Evolutionary conservation across 2,888 invertebrate species (phyloP), one percentile per base, ranked within the genome.

Genomic region (Metopia argyrocephala): DNA sequence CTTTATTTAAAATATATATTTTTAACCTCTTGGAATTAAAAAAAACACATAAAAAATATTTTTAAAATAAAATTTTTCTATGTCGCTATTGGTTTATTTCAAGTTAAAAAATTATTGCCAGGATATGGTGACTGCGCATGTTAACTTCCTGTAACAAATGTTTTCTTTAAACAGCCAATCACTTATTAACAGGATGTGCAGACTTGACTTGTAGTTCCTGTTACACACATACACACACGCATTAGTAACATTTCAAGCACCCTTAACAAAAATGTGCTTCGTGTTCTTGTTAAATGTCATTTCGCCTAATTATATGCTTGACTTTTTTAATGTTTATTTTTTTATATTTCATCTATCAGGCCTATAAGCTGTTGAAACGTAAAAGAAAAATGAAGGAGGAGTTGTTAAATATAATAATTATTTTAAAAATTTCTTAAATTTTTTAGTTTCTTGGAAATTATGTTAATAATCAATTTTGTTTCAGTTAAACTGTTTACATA

Each of bases 291-390:
- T 46, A 50, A 15, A 70, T 76, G 70, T 65, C 70, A 71, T 78
- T 71, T 65, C n/a, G 70, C 65, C 57, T 74, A 79, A 75, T 79
- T 75, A 75, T 69, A 62, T 69, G 69, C 68, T 64, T 65, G 64
- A 79, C 69, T 69, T 45, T 54, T 59, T 6, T 38, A 12, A 12
- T 38, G 15, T 12, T 38, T 4, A 15, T 4, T 38, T 38, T 1
- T 12, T 3, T 38, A 38, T n/a, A 38, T 38, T 38, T 9, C 3
- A 38, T 9, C 15, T 38, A 12, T 12, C 9, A 38, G 38, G 15
- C 15, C 15, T 15, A 9, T 38, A 12, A 12, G 12, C 15, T 38
- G 9, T 12, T 15, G 4, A 3, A 12, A 4, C 3, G 4, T 48
- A 2, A 25, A 6, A 46, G 7, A 74, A 38, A 54, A n/a, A n/a